Evolutionary conservation across 2,888 invertebrate species (phyloP).

Genomic region (Melieria picta): DNA sequence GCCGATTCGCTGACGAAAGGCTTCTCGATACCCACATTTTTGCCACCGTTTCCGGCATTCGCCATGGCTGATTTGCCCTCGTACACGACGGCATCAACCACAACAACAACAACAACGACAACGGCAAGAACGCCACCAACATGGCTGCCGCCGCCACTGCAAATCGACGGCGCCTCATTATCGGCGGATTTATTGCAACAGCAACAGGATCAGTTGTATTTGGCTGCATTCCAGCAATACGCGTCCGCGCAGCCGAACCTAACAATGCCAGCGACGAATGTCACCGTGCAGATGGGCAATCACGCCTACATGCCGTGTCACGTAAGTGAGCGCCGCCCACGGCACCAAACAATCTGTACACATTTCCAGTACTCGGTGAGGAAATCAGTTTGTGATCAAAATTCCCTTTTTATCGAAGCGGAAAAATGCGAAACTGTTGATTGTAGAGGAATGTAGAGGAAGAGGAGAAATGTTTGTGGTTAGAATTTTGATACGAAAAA

Average conservation of each 20-base stretch:
- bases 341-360: background rate
- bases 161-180: conserved; percentile 10
- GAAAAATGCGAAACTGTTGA: background rate
- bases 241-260: conserved; percentile 45
- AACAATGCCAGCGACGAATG: conserved; percentile 72
- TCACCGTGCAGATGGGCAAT: conserved; percentile 89
- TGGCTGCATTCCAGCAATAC: conserved; percentile 48
- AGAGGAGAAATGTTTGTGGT: background rate
- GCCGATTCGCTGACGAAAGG: conserved; percentile 60
- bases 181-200: conserved; percentile 33
- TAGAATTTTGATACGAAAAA: background rate
- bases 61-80: conserved; percentile 59
- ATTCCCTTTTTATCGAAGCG: no score
- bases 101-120: conserved; percentile 40
- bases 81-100: conserved; percentile 51
- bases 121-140: background rate
- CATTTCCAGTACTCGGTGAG: no score
- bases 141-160: background rate
- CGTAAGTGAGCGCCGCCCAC: conserved; percentile 66
- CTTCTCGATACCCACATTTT: conserved; percentile 60
- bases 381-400: no score
- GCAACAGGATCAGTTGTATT: conserved; percentile 55
- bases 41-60: conserved; percentile 60
- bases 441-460: background rate
- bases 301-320: conserved; percentile 92